phyloP scores from a whole-genome alignment of 2,888 invertebrate species.

The Amphipyra tragopoginis region DNA sequence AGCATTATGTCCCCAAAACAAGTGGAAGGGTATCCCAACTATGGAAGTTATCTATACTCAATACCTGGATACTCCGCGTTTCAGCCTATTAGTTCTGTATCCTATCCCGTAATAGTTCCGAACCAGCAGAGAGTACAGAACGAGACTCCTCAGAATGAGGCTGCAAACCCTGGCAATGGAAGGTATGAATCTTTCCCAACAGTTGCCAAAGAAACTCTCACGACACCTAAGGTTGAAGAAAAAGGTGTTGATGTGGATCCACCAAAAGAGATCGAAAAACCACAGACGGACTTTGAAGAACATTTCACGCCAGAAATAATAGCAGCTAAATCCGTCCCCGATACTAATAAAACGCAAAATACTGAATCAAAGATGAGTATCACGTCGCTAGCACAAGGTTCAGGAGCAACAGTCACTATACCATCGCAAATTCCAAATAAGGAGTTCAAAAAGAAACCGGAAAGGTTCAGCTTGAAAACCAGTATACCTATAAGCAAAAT shows the following conservation, averaged over 20 bases:
- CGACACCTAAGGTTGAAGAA: constrained; percentile 27
- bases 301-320: constrained; percentile 80
- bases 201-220: constrained; percentile 16
- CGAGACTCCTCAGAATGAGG: constrained; percentile 62
- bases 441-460: constrained; percentile 79
- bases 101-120: constrained; percentile 71
- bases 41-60: constrained; percentile 81
- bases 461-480: constrained; percentile 84
- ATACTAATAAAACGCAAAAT: constrained; percentile 57
- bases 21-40: constrained; percentile 79
- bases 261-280: constrained; percentile 51
- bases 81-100: constrained; percentile 73
- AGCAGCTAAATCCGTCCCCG: constrained; percentile 65
- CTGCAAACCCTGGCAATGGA: constrained; percentile 26
- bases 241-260: constrained; percentile 59
- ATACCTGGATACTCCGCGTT: constrained; percentile 87
- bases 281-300: constrained; percentile 81
- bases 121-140: constrained; percentile 59
- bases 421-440: constrained; percentile 60
- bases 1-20: constrained; percentile 79
- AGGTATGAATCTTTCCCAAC: constrained; percentile 57
- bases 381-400: constrained; percentile 76
- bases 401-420: constrained; percentile 73
- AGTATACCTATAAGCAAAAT: constrained; percentile 87
- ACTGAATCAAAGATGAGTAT: constrained; percentile 78